Conservation (phyloP, 2,888 invertebrate genomes). For the Trichogramma dendrolimi region DNA sequence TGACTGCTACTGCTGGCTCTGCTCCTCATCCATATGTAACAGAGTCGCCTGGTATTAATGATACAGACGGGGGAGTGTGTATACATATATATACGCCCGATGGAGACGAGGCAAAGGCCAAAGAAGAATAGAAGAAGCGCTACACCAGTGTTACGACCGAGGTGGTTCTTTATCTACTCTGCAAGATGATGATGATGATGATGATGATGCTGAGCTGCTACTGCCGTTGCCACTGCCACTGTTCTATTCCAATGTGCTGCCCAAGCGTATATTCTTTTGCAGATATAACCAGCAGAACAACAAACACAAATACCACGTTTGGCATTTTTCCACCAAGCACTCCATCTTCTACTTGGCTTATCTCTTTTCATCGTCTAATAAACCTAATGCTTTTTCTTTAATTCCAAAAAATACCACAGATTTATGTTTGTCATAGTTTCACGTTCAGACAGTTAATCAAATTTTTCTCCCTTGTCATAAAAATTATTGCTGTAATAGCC, state of each 20-base stretch:
- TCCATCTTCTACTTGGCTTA: no score
- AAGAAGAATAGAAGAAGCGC: slow-evolving; percentile 21
- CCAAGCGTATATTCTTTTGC: no score
- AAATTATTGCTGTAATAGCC: no score
- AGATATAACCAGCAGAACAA: no score
- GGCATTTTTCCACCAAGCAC: no score
- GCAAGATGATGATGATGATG: background rate
- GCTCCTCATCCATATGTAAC: slow-evolving; percentile 52
- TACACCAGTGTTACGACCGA: slow-evolving; percentile 34
- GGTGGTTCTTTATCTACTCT: slow-evolving; percentile 40
- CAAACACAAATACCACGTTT: no score
- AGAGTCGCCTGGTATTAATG: slow-evolving; percentile 52
- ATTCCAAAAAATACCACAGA: no score
- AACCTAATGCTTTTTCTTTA: no score
- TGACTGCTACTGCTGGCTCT: background rate
- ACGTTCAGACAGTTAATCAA: no score
- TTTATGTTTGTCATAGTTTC: no score
- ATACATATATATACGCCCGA: slow-evolving; percentile 12
- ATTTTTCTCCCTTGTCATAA: no score
- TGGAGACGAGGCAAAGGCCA: slow-evolving; percentile 8
- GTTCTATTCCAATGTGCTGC: slow-evolving; percentile 33
- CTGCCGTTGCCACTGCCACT: slow-evolving; percentile 18
- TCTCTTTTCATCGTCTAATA: no score
- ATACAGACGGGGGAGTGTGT: slow-evolving; percentile 36
- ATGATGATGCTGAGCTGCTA: background rate